These are phyloP conservation scores for Pipistrellus pygmaeus DNA, from an alignment of 2,797 vertebrate genomes.

Conservation along the genomic window DNA sequence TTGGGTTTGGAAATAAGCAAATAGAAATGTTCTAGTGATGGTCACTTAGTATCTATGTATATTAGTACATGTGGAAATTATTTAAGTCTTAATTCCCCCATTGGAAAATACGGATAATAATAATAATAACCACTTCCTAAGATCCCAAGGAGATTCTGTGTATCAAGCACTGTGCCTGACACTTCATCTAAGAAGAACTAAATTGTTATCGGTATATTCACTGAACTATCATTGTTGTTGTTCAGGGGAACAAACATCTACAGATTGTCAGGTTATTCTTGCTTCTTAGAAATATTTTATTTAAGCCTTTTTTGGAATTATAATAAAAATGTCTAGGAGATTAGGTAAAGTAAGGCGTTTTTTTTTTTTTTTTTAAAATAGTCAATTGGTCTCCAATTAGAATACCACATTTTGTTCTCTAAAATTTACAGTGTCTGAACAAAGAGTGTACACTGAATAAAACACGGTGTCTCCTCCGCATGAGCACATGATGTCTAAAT, in stretches of 20 bases:
- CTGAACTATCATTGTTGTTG: not conserved
- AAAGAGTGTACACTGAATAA: constrained; percentile 48
- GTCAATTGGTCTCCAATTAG: not conserved
- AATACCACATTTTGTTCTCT: constrained; percentile 46
- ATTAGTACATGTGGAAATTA: not conserved
- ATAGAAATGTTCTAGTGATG: not conserved
- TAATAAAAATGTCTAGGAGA: not conserved
- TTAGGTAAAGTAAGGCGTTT: not conserved
- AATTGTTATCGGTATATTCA: not conserved
- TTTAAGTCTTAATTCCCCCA: not conserved
- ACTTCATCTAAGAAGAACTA: not conserved
- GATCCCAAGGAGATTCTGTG: not conserved
- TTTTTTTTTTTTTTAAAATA: not conserved
- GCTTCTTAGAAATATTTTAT: not conserved
- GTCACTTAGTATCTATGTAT: not conserved
- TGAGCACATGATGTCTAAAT: not conserved
- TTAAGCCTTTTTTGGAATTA: not conserved
- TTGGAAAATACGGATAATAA: not conserved
- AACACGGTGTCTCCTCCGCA: not conserved
- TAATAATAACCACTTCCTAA: not conserved
- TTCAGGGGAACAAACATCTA: not conserved
- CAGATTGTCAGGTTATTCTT: not conserved
- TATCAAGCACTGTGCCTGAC: not conserved
- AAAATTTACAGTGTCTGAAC: constrained; percentile 33
- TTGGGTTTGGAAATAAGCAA: constrained; percentile 1